phyloP scores from a whole-genome alignment of 23 tunicate species.

The Clavelina lepadiformis region DNA sequence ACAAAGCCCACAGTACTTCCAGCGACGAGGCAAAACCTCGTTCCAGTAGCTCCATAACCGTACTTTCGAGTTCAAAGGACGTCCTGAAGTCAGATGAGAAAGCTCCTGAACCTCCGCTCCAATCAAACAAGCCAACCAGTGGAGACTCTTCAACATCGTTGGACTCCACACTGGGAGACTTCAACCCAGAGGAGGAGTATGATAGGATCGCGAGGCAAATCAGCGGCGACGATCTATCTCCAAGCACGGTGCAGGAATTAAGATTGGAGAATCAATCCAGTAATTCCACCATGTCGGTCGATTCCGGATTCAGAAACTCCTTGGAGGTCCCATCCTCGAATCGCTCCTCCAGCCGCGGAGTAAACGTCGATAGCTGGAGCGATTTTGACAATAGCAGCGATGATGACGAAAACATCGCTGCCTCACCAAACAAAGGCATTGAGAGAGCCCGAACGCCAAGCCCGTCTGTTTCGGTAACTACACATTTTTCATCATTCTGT shows the following conservation, averaged over 20 bases:
- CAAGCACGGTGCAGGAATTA: neutral
- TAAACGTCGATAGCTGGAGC: constrained; percentile 38
- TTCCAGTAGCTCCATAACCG: too few relatives aligned
- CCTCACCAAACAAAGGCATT: neutral
- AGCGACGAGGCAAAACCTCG: too few relatives aligned
- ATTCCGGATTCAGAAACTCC: constrained; percentile 50
- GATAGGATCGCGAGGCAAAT: constrained; percentile 35
- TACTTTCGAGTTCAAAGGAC: too few relatives aligned
- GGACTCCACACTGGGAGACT: constrained; percentile 1
- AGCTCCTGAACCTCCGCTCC: too few relatives aligned
- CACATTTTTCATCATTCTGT: too few relatives aligned
- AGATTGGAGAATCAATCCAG: neutral
- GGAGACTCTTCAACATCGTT: neutral
- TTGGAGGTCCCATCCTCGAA: constrained; percentile 54
- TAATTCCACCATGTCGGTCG: constrained; percentile 7
- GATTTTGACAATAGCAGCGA: constrained; percentile 55
- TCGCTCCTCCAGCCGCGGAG: neutral
- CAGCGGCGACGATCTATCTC: constrained; percentile 7
- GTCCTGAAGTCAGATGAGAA: too few relatives aligned
- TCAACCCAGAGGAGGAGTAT: constrained; percentile 23
- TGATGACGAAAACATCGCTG: constrained; percentile 28
- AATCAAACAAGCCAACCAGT: neutral
- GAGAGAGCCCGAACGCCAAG: constrained; percentile 3
- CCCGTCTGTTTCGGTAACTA: constrained; percentile 23
- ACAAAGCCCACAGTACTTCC: too few relatives aligned